Conservation (phyloP, 2,888 invertebrate species). For the Hecatera dysodea region DNA sequence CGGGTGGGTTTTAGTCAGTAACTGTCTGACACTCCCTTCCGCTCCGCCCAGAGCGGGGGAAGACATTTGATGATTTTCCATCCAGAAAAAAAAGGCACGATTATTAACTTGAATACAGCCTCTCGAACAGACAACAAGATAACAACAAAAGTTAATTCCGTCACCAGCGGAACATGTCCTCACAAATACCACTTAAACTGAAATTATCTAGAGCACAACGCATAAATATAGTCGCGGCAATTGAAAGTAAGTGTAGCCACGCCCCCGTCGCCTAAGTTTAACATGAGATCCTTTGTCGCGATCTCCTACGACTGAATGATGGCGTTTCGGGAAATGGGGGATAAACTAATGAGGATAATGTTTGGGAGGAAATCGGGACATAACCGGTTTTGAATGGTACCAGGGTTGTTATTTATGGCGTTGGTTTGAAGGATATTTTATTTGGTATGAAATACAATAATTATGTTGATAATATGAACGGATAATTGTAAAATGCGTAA, state of each 20-base stretch:
- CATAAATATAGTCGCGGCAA: slow-evolving; percentile 82
- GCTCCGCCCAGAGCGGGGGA: too few relatives aligned
- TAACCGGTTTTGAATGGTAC: slow-evolving; percentile 60
- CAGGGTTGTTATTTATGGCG: slow-evolving; percentile 44
- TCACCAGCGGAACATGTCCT: slow-evolving; percentile 69
- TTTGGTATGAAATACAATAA: neutral
- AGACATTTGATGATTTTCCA: too few relatives aligned
- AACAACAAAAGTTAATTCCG: slow-evolving; percentile 44
- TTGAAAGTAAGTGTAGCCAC: slow-evolving; percentile 83
- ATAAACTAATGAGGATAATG: slow-evolving; percentile 67
- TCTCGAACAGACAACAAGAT: slow-evolving; percentile 29
- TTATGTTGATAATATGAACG: too few relatives aligned
- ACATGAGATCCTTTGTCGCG: slow-evolving; percentile 71
- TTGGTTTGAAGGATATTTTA: slow-evolving; percentile 22
- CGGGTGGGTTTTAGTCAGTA: too few relatives aligned
- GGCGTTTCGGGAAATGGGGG: slow-evolving; percentile 58
- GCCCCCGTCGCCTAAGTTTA: slow-evolving; percentile 70
- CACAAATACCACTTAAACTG: slow-evolving; percentile 84
- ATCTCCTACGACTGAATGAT: slow-evolving; percentile 68
- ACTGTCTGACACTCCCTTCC: too few relatives aligned
- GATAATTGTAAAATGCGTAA: too few relatives aligned
- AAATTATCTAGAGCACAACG: slow-evolving; percentile 83
- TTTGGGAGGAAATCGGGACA: slow-evolving; percentile 60
- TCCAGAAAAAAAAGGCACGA: too few relatives aligned
- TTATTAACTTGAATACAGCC: neutral